phyloP scores from a whole-genome alignment of 2,888 invertebrate species.

The Balanococcus diminutus region DNA sequence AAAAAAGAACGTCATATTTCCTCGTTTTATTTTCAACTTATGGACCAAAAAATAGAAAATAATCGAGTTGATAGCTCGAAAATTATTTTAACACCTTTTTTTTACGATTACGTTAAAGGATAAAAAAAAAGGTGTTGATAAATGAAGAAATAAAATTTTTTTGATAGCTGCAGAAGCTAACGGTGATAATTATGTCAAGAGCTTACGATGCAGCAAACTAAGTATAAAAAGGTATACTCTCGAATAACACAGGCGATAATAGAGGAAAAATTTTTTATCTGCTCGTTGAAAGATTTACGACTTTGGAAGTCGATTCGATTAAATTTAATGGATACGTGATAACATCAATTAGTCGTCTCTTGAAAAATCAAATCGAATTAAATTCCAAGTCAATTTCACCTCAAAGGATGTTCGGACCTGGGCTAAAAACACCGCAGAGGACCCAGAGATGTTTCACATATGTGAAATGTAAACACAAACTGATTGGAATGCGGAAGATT shows the following conservation, averaged over 20 bases:
- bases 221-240: background rate
- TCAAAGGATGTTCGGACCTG: background rate
- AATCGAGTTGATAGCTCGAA: background rate
- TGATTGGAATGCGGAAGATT: slow-evolving; percentile 36
- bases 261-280: background rate
- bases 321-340: background rate
- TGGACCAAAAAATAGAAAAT: no score
- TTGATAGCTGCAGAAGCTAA: background rate
- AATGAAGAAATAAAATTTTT: background rate
- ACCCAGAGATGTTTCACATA: background rate
- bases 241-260: no score
- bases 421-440: background rate
- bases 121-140: background rate
- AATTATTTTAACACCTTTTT: background rate
- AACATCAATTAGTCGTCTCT: background rate
- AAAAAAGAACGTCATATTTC: background rate
- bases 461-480: slow-evolving; percentile 18
- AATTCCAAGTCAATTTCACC: background rate
- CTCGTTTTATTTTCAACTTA: background rate
- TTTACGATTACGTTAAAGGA: background rate
- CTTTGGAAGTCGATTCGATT: background rate
- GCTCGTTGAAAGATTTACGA: slow-evolving; percentile 11
- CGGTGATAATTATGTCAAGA: background rate
- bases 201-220: background rate
- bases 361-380: background rate